Percentiles rank a stretch among this genome's conserved stretches.
Conservation (phyloP, 2,888 invertebrate species). For the Pyralis farinalis region DNA sequence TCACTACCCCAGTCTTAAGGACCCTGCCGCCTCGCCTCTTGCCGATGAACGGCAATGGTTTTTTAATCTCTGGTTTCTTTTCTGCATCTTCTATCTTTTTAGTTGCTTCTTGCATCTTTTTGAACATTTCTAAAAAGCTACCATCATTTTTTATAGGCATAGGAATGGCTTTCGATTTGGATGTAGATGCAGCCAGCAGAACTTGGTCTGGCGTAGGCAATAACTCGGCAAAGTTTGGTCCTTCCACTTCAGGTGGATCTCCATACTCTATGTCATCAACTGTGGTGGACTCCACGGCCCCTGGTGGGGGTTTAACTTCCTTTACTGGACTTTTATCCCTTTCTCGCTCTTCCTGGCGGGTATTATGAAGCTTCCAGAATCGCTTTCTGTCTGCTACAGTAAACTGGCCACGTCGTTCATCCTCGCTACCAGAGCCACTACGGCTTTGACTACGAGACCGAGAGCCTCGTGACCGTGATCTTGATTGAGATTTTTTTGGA, state of each 20-base stretch:
- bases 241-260: slow-evolving; percentile 69
- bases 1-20: slow-evolving; percentile 93
- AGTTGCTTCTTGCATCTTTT: slow-evolving; percentile 89
- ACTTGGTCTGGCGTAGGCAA: slow-evolving; percentile 47
- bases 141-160: slow-evolving; percentile 94
- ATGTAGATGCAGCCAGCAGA: slow-evolving; percentile 41
- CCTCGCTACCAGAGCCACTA: slow-evolving; percentile 53
- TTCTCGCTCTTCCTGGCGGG: slow-evolving; percentile 45
- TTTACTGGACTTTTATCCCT: slow-evolving; percentile 51
- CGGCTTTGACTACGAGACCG: slow-evolving; percentile 43
- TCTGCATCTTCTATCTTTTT: slow-evolving; percentile 63
- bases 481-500: slow-evolving; percentile 30
- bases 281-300: slow-evolving; percentile 52
- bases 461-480: slow-evolving; percentile 41
- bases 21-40: slow-evolving; percentile 93
- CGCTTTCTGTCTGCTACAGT: slow-evolving; percentile 70
- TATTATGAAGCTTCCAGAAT: slow-evolving; percentile 66
- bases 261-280: slow-evolving; percentile 66
- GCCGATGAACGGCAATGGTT: slow-evolving; percentile 83
- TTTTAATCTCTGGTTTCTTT: slow-evolving; percentile 60
- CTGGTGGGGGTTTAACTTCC: slow-evolving; percentile 64
- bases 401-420: slow-evolving; percentile 68
- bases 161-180: slow-evolving; percentile 74
- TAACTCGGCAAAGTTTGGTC: slow-evolving; percentile 68
- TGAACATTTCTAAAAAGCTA: slow-evolving; percentile 94